These are phyloP conservation scores for Drosophila bocqueti DNA, from an alignment of 1,140 invertebrate genomes.

Conservation along the genomic window DNA sequence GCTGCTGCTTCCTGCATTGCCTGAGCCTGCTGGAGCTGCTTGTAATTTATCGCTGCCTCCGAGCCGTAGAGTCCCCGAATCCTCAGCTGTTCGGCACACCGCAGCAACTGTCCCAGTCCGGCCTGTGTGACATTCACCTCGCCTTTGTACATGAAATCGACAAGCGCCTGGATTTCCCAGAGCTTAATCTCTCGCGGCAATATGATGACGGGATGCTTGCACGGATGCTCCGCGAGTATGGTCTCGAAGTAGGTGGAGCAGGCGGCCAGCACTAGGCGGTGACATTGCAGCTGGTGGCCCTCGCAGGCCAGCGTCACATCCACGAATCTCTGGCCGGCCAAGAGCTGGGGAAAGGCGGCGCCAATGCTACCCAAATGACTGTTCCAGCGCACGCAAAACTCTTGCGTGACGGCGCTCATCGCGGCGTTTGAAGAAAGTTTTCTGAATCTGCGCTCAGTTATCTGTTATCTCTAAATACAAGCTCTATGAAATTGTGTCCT, in stretches of 20 bases:
- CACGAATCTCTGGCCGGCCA: slow-evolving; percentile 94
- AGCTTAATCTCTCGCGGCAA: slow-evolving; percentile 89
- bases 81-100: slow-evolving; percentile 92
- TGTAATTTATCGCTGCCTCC: slow-evolving; percentile 85
- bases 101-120: slow-evolving; percentile 90
- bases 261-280: slow-evolving; percentile 93
- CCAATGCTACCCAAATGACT: slow-evolving; percentile 85
- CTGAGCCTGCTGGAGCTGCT: slow-evolving; percentile 73
- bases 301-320: slow-evolving; percentile 96
- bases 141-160: slow-evolving; percentile 95
- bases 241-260: slow-evolving; percentile 93
- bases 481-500: neutral
- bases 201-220: slow-evolving; percentile 93
- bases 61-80: slow-evolving; percentile 88
- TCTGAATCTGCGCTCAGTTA: neutral
- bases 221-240: slow-evolving; percentile 92
- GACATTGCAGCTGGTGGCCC: slow-evolving; percentile 93
- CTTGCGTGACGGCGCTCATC: slow-evolving; percentile 87
- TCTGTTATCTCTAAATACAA: neutral
- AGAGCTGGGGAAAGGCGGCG: slow-evolving; percentile 86
- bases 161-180: slow-evolving; percentile 92
- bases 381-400: slow-evolving; percentile 95
- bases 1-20: slow-evolving; percentile 26
- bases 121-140: slow-evolving; percentile 94
- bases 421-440: neutral